These are phyloP conservation scores for Limnephilus rhombicus DNA, from an alignment of 2,888 invertebrate species.

Conservation along the genomic window DNA sequence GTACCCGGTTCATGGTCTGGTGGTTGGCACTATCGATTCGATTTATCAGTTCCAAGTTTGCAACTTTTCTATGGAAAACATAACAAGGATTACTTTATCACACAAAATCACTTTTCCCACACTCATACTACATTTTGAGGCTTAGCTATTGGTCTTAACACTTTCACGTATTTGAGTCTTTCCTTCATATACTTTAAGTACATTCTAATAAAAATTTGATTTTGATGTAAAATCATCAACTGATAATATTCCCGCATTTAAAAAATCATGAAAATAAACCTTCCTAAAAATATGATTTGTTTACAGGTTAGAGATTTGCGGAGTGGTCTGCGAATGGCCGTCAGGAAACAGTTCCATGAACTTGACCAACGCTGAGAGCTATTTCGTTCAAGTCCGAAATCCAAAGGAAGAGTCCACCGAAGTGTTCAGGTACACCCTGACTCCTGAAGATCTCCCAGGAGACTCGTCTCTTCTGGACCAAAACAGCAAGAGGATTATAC, in stretches of 20 bases:
- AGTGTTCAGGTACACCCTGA: constrained; percentile 74
- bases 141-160: too few species aligned
- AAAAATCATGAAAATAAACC: too few species aligned
- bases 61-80: too few species aligned
- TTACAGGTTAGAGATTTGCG: constrained; percentile 76
- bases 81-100: too few species aligned
- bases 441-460: constrained; percentile 67
- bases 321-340: constrained; percentile 78
- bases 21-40: too few species aligned
- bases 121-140: too few species aligned
- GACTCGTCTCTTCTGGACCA: constrained; percentile 68
- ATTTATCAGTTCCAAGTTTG: too few species aligned
- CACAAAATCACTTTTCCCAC: too few species aligned
- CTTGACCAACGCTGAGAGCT: constrained; percentile 76
- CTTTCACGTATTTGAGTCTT: not conserved
- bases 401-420: constrained; percentile 70
- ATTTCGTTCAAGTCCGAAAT: constrained; percentile 77
- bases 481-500: constrained; percentile 77
- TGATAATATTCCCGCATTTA: too few species aligned
- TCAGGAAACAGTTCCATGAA: constrained; percentile 69
- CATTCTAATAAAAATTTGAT: too few species aligned
- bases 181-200: not conserved
- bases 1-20: too few species aligned
- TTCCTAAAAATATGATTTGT: not conserved
- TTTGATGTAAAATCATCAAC: too few species aligned